phyloP scores from a whole-genome alignment of 2,797 vertebrate species.

The Tokudaia muenninki region DNA sequence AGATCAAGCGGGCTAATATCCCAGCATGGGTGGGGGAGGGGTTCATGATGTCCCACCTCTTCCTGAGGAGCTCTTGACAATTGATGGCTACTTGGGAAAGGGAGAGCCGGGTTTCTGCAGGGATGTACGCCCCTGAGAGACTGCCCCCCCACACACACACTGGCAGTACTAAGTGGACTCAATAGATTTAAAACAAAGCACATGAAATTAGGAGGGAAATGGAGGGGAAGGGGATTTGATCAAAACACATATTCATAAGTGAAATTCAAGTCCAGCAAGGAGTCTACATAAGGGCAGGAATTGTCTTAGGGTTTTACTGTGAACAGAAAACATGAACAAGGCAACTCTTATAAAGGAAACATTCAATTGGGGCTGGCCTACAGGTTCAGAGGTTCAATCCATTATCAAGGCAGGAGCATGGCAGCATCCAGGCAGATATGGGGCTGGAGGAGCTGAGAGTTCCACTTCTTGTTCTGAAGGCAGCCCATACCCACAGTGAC shows the following conservation, averaged over 20 bases:
- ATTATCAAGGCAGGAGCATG: background rate
- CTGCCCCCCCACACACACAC: background rate
- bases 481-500: background rate
- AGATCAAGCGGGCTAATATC: background rate
- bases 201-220: background rate
- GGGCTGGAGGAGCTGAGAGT: background rate
- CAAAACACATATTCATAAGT: background rate
- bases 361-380: background rate
- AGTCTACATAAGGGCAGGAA: background rate
- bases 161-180: background rate
- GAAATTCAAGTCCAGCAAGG: background rate
- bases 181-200: background rate
- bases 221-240: background rate
- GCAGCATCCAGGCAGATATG: background rate
- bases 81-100: background rate
- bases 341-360: background rate
- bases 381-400: background rate
- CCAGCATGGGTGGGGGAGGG: background rate
- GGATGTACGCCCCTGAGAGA: background rate
- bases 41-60: too few species aligned
- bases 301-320: background rate
- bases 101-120: background rate
- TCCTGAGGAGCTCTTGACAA: background rate
- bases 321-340: background rate
- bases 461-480: background rate